Conservation (phyloP, 2,113 vertebrate genomes). For the Mionectes macconnelli region DNA sequence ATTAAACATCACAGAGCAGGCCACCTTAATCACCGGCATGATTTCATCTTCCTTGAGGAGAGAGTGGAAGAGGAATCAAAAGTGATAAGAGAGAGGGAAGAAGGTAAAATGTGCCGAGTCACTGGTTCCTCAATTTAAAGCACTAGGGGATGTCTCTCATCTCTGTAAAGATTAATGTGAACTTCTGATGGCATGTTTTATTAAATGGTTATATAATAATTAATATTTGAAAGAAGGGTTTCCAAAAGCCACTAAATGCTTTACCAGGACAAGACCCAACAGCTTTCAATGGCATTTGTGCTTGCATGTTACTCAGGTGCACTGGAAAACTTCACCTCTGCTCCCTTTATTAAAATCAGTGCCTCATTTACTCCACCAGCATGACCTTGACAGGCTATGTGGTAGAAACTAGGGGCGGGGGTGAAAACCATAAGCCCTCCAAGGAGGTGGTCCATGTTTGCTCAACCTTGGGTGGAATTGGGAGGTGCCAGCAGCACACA, state of each 20-base stretch:
- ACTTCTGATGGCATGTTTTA: conserved; percentile 16
- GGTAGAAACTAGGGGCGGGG: not conserved
- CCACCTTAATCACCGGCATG: not conserved
- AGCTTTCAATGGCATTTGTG: conserved; percentile 8
- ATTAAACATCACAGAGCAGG: conserved; percentile 10
- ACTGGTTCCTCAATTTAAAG: not conserved
- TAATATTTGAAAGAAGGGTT: conserved; percentile 15
- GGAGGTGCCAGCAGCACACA: not conserved
- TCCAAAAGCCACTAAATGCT: conserved; percentile 37
- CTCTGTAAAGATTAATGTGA: conserved; percentile 28
- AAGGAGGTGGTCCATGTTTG: not conserved
- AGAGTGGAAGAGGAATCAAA: not conserved
- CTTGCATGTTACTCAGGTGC: conserved; percentile 12
- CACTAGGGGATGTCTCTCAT: not conserved
- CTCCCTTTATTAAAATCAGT: conserved; percentile 38
- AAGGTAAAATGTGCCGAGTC: not conserved
- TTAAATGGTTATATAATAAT: conserved; percentile 37
- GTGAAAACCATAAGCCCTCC: not conserved
- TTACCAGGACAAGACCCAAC: not conserved
- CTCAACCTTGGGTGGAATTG: not conserved
- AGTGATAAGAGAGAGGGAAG: not conserved
- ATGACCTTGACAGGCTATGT: not conserved
- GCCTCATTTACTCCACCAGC: conserved; percentile 1
- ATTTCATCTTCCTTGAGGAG: conserved; percentile 26
- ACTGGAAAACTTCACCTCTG: conserved; percentile 21